phyloP scores from a whole-genome alignment of 2,888 invertebrate genomes.

The Eristalinus aeneus region DNA sequence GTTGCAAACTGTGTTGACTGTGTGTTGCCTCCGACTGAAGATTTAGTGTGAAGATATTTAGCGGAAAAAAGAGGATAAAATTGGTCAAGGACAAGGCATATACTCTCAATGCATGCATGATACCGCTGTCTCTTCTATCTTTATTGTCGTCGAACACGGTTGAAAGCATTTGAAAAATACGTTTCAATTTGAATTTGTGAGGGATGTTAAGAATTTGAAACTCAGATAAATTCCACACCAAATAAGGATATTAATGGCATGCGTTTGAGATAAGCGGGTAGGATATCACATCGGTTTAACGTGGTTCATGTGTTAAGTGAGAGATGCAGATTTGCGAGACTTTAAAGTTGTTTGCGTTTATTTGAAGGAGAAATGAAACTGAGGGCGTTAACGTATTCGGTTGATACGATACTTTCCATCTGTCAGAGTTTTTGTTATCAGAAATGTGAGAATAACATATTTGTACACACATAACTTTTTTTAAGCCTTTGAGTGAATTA shows the following conservation, averaged over 20 bases:
- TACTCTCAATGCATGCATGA: slow-evolving; percentile 6
- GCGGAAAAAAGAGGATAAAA: slow-evolving; percentile 63
- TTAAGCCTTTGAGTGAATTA: no score
- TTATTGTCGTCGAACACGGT: slow-evolving; percentile 59
- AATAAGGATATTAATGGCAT: slow-evolving; percentile 69
- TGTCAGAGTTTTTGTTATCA: neutral
- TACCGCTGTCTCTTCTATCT: slow-evolving; percentile 32
- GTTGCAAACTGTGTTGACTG: slow-evolving; percentile 48
- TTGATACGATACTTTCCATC: neutral
- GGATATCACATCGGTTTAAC: slow-evolving; percentile 29
- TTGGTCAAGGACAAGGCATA: slow-evolving; percentile 65
- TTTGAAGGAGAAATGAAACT: neutral
- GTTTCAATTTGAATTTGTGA: slow-evolving; percentile 47
- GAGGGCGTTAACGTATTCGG: neutral
- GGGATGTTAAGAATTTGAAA: slow-evolving; percentile 10
- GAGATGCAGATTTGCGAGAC: slow-evolving; percentile 60
- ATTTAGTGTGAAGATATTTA: slow-evolving; percentile 71
- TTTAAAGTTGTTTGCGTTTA: slow-evolving; percentile 48
- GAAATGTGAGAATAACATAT: neutral
- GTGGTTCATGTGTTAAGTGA: slow-evolving; percentile 59
- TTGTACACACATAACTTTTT: neutral
- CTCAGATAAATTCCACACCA: slow-evolving; percentile 53
- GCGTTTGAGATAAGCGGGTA: slow-evolving; percentile 66
- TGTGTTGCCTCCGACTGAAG: slow-evolving; percentile 37
- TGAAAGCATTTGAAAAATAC: slow-evolving; percentile 70